Conservation (phyloP, 2,113 vertebrate species). For the Cyphomyrus discorhynchus region DNA sequence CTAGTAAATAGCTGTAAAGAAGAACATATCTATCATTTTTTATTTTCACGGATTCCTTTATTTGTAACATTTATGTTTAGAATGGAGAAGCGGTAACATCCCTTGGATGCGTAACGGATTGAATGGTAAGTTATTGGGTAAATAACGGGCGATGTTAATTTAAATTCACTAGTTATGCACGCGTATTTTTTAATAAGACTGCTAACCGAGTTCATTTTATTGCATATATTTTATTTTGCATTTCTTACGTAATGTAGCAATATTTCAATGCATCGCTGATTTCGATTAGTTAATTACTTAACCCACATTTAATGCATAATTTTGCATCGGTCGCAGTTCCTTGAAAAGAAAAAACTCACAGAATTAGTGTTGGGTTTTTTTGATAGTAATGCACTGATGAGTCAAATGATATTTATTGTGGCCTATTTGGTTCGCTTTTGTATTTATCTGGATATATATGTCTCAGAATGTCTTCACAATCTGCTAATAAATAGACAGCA, state of each 20-base stretch:
- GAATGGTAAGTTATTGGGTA: conserved; percentile 53
- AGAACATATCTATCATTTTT: background rate
- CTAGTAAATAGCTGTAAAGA: background rate
- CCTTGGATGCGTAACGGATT: conserved; percentile 34
- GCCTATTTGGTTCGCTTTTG: background rate
- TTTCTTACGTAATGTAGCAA: conserved; percentile 1
- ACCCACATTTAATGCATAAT: background rate
- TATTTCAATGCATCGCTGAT: conserved; percentile 1
- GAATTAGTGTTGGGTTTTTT: background rate
- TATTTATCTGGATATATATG: background rate
- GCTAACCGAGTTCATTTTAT: background rate
- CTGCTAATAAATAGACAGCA: background rate
- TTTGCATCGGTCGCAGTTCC: background rate
- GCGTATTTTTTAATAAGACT: background rate
- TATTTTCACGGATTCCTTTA: background rate
- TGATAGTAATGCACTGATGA: background rate
- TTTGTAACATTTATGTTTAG: conserved; percentile 22
- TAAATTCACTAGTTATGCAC: background rate
- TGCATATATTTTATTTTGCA: background rate
- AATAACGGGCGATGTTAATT: background rate
- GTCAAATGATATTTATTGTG: background rate
- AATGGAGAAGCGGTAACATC: conserved; percentile 33
- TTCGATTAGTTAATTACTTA: background rate
- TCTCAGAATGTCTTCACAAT: background rate
- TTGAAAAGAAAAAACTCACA: background rate